Evolutionary conservation across 2,888 invertebrate species (phyloP), one percentile per base, ranked within the genome.

Genomic region (Dioctria rufipes): DNA sequence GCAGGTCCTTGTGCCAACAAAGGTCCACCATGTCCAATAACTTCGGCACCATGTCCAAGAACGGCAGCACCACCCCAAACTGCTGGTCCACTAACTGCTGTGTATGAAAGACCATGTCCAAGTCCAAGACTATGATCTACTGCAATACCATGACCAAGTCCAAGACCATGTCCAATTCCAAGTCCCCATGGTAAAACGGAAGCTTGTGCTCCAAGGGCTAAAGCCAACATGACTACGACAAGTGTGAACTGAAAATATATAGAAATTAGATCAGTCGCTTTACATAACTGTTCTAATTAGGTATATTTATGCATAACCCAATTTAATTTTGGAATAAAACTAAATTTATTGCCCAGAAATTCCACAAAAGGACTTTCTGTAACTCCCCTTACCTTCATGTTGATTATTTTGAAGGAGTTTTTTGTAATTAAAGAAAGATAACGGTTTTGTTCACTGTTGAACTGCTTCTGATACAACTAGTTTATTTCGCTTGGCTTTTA

Each of bases 211-310:
- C 87, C 86, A 84, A 86, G 84, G 83, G 87, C 86, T 58, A 89
- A 85, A 81, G 87, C 88, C 85, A 89, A 85, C 86, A 88, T 86
- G 87, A 87, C 88, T 87, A 87, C 83, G 86, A 86, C 86, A 61
- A 86, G 81, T 82, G 85, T 84, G 86, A 86, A 87, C 87, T 88
- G 80, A 3, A 83, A 84, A 60, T 54, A 40, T 81, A 42, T 25
- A 25, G 25, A 25, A 25, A 25, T 25, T 25, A 25, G 25, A 25
- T 2, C 25, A 25, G 25, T 25, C 63, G 43, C 13, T 5, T n/a
- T 3, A 4, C 8, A 3, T 3, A 46, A n/a, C 43, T 5, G 46
- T 11, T 11, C 9, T 11, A 51, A 51, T 8, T 25, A 1, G 40
- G 40, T 39, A 63, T 3, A 4, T 4, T 8, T 5, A 11, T 63